Base-by-base conservation (phyloP, 2,113 vertebrate species). In the Takifugu flavidus region DNA sequence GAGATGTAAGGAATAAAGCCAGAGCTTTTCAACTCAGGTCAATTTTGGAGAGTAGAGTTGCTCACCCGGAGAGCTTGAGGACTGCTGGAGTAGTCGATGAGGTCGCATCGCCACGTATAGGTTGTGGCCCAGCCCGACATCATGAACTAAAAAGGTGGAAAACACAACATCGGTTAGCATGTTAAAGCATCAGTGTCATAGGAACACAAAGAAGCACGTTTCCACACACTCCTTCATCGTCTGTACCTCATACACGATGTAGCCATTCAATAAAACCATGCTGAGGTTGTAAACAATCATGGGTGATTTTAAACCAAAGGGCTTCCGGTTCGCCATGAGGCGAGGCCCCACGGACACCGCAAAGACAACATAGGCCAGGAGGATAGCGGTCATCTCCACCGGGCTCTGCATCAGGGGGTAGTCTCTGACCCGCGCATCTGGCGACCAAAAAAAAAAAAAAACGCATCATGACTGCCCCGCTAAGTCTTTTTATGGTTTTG, bases 201-300 rank as follows among this genome's bases (percentile, higher is more conserved):
- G 15, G 5, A 27, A 28, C 31, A 53, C 13, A 14, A 27, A 12
- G 4, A 25, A 51, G 11, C 49, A 25, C 25, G 4, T 53, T 27
- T 15, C 12, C 51, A 53, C 27, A 13, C 28, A n/a, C n/a, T 29
- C 28, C 46, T 5, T 25, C n/a, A 11, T 65, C 13, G 4, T 4
- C 11, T 49, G 20, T 69, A 99, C 97, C 93, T 99, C 96, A 86
- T 95, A 95, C 57, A 99, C 96, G 65, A 98, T 95, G 84, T 89
- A 96, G 71, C 91, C 80, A 0, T 96, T 98, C 13, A 97, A 75
- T 69, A 87, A 87, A 87, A 99, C 95, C 89, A 99, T 90, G 68
- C 86, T 89, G 67, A 96, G 92, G 86, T 99, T 99, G 88, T 99
- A 99, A 73, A 94, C 47, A 63, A 99, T 85, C 97, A 98, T 99